Percentiles rank a stretch among this genome's conserved stretches.
phyloP scores from a whole-genome alignment of 2,113 vertebrate species.

The Potamarius usumacintae region DNA sequence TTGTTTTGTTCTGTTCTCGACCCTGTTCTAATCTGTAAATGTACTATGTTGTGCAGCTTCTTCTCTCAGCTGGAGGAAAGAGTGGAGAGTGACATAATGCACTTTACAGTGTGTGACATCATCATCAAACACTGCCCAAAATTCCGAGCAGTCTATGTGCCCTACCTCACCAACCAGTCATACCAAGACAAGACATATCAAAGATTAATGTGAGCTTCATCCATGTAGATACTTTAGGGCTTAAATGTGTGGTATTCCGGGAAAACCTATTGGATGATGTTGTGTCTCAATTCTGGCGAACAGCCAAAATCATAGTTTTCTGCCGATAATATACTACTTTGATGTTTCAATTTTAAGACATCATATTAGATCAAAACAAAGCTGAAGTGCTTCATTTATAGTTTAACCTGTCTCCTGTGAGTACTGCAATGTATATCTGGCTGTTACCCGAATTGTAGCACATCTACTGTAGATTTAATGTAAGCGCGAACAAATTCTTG shows the following conservation, averaged over 20 bases:
- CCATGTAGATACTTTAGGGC: too few species aligned
- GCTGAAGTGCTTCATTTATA: neutral
- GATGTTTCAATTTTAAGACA: neutral
- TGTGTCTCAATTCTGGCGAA: neutral
- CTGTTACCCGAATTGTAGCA: too few species aligned
- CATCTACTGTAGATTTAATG: too few species aligned
- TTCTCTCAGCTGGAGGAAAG: constrained; percentile 90
- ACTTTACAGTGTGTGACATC: constrained; percentile 89
- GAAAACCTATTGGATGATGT: neutral
- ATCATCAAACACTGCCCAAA: constrained; percentile 81
- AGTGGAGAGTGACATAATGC: constrained; percentile 84
- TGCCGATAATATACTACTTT: neutral
- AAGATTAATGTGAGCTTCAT: constrained; percentile 82
- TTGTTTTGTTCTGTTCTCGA: neutral
- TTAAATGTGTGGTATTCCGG: neutral
- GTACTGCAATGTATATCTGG: too few species aligned
- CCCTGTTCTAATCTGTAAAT: neutral
- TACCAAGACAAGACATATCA: constrained; percentile 95
- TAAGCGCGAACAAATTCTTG: too few species aligned
- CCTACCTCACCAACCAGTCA: constrained; percentile 96
- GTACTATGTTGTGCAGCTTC: constrained; percentile 75
- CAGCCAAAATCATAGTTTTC: neutral
- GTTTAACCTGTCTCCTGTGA: too few species aligned
- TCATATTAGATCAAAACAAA: neutral
- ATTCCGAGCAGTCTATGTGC: constrained; percentile 88